A percentile compares a stretch with the other conserved stretches of the same genome.
Evolutionary conservation across 2,888 invertebrate genomes (phyloP).

Genomic region (Xylota sylvarum): DNA sequence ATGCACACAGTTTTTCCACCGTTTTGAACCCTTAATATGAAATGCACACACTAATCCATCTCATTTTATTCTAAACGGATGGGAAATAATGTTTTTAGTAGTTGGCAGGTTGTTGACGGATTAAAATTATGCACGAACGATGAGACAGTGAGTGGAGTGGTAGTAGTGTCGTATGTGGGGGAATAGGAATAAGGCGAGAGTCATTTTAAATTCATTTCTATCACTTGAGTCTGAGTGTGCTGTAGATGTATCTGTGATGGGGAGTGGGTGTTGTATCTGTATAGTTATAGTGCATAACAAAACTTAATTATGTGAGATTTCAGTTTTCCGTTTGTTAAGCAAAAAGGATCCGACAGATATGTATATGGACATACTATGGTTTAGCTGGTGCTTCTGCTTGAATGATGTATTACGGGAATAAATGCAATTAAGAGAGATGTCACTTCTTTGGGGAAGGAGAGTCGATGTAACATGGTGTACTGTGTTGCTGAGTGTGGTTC

Average conservation of each 20-base stretch:
- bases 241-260: neutral
- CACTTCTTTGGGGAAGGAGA: neutral
- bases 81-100: constrained; percentile 68
- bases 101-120: constrained; percentile 47
- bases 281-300: constrained; percentile 40
- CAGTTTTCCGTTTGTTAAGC: constrained; percentile 70
- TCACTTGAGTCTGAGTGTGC: constrained; percentile 31
- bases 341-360: constrained; percentile 64
- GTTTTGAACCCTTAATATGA: constrained; percentile 54
- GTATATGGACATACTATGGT: constrained; percentile 19
- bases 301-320: constrained; percentile 76
- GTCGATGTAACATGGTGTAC: neutral
- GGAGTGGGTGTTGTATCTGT: neutral
- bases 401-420: neutral
- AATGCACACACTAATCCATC: constrained; percentile 43
- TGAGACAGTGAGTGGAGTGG: neutral
- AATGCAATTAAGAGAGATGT: neutral
- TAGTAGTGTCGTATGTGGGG: neutral
- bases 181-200: neutral
- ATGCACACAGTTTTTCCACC: constrained; percentile 62
- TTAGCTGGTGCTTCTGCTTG: neutral
- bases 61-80: constrained; percentile 67
- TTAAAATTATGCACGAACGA: constrained; percentile 50
- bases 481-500: neutral
- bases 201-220: constrained; percentile 54